Percentiles rank a stretch among this genome's conserved stretches.
Evolutionary conservation across 2,797 vertebrate species (phyloP).

Genomic region (Tauraco hartlaubi): DNA sequence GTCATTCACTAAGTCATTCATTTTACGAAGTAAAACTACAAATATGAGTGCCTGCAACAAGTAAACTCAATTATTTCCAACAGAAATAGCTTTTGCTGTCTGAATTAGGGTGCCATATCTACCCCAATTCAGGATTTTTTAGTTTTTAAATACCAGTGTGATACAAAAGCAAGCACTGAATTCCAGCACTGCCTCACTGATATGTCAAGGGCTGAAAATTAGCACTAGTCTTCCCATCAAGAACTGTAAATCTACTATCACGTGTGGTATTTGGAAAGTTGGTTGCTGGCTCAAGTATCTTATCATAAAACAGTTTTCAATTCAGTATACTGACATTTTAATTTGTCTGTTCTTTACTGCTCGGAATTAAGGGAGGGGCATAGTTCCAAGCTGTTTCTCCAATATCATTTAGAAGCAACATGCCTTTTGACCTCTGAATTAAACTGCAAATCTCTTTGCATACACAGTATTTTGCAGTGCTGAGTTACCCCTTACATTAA

Average conservation of each 20-base stretch:
- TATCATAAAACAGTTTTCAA: constrained; percentile 59
- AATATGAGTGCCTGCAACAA: neutral
- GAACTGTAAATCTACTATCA: neutral
- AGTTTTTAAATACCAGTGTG: neutral
- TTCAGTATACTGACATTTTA: constrained; percentile 54
- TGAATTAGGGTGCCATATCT: neutral
- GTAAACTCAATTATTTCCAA: neutral
- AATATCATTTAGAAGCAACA: constrained; percentile 47
- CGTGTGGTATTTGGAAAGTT: neutral
- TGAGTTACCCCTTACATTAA: constrained; percentile 55
- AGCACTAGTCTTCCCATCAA: neutral
- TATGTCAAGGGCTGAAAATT: neutral
- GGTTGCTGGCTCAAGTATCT: neutral
- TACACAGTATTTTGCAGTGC: constrained; percentile 15
- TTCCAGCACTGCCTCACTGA: neutral
- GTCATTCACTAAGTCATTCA: neutral
- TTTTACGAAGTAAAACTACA: neutral
- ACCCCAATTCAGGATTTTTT: neutral
- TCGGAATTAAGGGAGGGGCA: constrained; percentile 51
- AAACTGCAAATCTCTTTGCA: constrained; percentile 48
- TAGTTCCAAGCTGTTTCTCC: constrained; percentile 41
- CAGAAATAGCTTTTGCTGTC: neutral
- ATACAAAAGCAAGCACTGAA: neutral
- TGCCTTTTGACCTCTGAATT: constrained; percentile 64
- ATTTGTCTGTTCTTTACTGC: constrained; percentile 41